Base-by-base conservation (phyloP, 2,888 invertebrate species). In the Noctua janthe region DNA sequence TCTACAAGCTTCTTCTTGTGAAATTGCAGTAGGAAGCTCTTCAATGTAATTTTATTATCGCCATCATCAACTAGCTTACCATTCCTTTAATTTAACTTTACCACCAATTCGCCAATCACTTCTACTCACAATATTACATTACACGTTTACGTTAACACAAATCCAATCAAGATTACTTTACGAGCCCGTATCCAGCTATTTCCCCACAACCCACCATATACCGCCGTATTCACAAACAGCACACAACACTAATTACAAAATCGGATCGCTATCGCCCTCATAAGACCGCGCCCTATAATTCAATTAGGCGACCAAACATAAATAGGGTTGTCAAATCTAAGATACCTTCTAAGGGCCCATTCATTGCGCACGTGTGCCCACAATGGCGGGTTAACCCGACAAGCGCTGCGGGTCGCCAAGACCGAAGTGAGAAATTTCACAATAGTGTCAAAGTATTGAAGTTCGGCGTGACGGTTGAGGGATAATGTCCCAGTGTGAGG, bases 391-490 rank as follows among this genome's bases (percentile, higher is more conserved):
- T 93, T 92, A 94, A 94, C 94, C 93, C 92, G 92, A 91, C 92
- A 90, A 88, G 90, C 94, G 93, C 96, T 94, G 96, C 96, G 96
- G 95, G 96, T 95, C 93, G 95, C 93, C 94, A 81, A 90, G 88
- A 88, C 91, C 93, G 88, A 94, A 95, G 94, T 94, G 95, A 95
- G 95, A 95, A 94, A 91, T 92, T 95, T 95, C 94, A 95, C 96
- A 95, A 96, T 95, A 93, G 94, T 96, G 96, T 95, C 95, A 94
- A 93, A 95, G 93, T 94, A 94, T 95, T 94, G 93, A 93, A 91
- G 88, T 92, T 92, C 94, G 94, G 95, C 95, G 95, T 94, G 96
- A 95, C 92, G 95, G 92, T 92, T 91, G 93, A 91, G 91, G 83
- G 78, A 96, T 95, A 96, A 96, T 94, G 89, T 92, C 96, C 80